Percentiles rank a stretch among this genome's conserved stretches.
These are phyloP conservation scores for Characodon lateralis DNA, from an alignment of 2,797 vertebrate genomes.

Conservation along the genomic window DNA sequence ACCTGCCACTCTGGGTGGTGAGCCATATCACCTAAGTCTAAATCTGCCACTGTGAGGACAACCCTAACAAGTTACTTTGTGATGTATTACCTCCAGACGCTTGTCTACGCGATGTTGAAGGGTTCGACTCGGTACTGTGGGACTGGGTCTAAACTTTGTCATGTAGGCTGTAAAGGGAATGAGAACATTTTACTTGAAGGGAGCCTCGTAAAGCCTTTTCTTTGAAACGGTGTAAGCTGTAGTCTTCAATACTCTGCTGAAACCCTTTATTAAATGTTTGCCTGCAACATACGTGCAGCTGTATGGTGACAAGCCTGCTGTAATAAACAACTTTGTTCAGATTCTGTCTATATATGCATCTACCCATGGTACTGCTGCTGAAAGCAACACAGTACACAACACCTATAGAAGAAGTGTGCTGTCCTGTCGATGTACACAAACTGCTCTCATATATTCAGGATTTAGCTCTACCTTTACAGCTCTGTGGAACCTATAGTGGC, in stretches of 20 bases:
- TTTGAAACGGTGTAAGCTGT: constrained; percentile 11
- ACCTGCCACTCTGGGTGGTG: background rate
- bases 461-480: constrained; percentile 39
- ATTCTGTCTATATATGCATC: constrained; percentile 25
- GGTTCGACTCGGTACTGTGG: background rate
- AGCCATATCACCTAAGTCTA: background rate
- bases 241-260: background rate
- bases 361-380: constrained; percentile 21
- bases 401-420: constrained; percentile 4
- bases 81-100: background rate
- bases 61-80: background rate
- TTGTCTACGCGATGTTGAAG: background rate
- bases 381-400: constrained; percentile 10
- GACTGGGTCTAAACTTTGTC: background rate
- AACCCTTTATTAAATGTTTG: constrained; percentile 25
- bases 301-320: constrained; percentile 22
- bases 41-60: background rate
- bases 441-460: constrained; percentile 30
- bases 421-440: constrained; percentile 9
- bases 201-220: constrained; percentile 4
- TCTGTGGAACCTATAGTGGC: constrained; percentile 63
- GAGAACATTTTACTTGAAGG: constrained; percentile 36
- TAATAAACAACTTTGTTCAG: constrained; percentile 14
- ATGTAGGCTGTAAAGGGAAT: background rate
- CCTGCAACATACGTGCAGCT: constrained; percentile 24